phyloP scores from a whole-genome alignment of 2,888 invertebrate genomes.

The Drosophila leonis region DNA sequence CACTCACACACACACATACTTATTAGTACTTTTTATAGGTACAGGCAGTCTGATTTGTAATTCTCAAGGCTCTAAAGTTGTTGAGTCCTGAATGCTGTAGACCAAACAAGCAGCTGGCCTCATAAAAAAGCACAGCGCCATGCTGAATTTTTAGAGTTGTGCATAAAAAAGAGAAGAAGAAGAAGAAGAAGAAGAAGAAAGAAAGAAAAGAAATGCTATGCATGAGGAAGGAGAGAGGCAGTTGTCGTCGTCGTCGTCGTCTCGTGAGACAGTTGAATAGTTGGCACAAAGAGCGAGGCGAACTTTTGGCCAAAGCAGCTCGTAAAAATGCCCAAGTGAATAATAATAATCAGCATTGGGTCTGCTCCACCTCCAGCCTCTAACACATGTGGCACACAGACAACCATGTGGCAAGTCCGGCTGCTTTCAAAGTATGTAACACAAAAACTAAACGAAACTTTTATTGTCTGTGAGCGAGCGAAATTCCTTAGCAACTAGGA shows the following conservation, averaged over 20 bases:
- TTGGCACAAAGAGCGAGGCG: constrained; percentile 58
- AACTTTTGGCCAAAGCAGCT: constrained; percentile 78
- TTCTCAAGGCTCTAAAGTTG: constrained; percentile 76
- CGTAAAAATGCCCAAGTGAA: constrained; percentile 84
- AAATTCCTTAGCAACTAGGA: constrained; percentile 79
- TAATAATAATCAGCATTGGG: constrained; percentile 81
- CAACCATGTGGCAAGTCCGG: constrained; percentile 21
- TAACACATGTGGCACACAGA: constrained; percentile 38
- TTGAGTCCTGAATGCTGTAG: constrained; percentile 13
- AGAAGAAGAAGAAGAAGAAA: neutral
- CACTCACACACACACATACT: constrained; percentile 62
- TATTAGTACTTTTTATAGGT: constrained; percentile 79
- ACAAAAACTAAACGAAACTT: constrained; percentile 74
- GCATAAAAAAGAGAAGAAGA: constrained; percentile 26
- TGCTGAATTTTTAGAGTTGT: constrained; percentile 72
- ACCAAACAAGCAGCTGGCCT: constrained; percentile 64
- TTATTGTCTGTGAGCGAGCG: constrained; percentile 73
- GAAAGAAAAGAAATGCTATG: neutral
- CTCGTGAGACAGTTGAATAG: constrained; percentile 62
- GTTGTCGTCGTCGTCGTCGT: constrained; percentile 26
- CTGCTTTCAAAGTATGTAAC: constrained; percentile 44
- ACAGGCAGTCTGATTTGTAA: constrained; percentile 78
- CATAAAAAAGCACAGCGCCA: constrained; percentile 67
- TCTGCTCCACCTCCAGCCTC: constrained; percentile 11
- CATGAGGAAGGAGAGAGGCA: constrained; percentile 2